phyloP scores from a whole-genome alignment of 1,140 invertebrate genomes.

The Cherax quadricarinatus region DNA sequence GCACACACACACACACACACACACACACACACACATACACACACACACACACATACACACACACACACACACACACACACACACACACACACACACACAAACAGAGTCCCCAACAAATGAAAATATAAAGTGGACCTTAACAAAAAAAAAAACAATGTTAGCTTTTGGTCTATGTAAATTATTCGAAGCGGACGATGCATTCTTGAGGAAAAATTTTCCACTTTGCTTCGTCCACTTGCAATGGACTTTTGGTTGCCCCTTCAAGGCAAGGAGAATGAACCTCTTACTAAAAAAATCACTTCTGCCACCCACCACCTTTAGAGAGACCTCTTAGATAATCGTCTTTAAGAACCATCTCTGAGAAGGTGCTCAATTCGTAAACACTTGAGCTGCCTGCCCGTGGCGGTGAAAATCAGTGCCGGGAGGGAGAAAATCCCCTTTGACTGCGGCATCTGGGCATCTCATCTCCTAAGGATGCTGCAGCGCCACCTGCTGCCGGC shows the following conservation, averaged over 20 bases:
- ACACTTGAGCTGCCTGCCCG: too few relatives aligned
- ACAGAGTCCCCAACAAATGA: conserved; percentile 36
- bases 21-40: neutral
- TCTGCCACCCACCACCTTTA: too few relatives aligned
- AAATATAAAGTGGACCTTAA: conserved; percentile 38
- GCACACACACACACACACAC: conserved; percentile 45
- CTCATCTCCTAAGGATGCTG: conserved; percentile 39
- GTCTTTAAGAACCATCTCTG: too few relatives aligned
- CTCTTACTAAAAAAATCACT: too few relatives aligned
- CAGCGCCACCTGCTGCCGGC: conserved; percentile 22
- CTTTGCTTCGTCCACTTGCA: conserved; percentile 14
- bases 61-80: conserved; percentile 48
- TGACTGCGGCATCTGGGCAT: neutral
- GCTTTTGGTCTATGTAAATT: conserved; percentile 45
- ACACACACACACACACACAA: neutral
- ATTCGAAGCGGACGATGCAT: conserved; percentile 9
- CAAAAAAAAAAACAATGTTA: conserved; percentile 16
- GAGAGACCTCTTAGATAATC: too few relatives aligned
- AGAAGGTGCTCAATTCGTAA: too few relatives aligned
- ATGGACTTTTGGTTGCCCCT: too few relatives aligned
- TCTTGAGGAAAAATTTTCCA: neutral
- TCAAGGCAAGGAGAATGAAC: too few relatives aligned
- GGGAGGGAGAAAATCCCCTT: neutral
- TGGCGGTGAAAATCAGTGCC: too few relatives aligned
- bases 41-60: conserved; percentile 35